A percentile compares a stretch with the other conserved stretches of the same genome.
Conservation (phyloP, 2,888 invertebrate genomes). For the Chrysina gloriosa region DNA sequence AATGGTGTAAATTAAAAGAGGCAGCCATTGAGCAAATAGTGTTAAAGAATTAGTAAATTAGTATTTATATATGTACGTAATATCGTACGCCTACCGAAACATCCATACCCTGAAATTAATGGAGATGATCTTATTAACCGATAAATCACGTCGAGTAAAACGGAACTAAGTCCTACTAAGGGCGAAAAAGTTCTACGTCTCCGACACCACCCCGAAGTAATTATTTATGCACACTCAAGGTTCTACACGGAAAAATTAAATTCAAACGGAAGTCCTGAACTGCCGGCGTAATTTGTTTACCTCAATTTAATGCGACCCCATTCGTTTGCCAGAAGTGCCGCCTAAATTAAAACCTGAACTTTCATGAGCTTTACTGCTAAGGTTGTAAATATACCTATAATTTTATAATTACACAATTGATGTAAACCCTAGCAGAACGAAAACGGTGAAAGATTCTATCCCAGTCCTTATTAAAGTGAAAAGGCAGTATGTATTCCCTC, state of each 20-base stretch:
- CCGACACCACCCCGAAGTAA: slow-evolving; percentile 23
- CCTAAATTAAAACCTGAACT: slow-evolving; percentile 24
- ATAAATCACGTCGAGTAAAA: slow-evolving; percentile 28
- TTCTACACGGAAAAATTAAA: slow-evolving; percentile 27
- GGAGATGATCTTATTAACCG: slow-evolving; percentile 23
- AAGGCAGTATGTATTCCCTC: no score
- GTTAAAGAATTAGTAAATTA: no score
- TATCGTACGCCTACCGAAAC: background rate
- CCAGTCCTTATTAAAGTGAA: no score
- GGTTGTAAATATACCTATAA: background rate
- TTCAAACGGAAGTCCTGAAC: slow-evolving; percentile 27
- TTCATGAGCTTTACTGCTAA: background rate
- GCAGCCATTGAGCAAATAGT: no score
- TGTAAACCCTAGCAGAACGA: background rate
- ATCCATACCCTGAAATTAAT: background rate
- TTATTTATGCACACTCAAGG: slow-evolving; percentile 36
- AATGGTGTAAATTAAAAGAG: no score
- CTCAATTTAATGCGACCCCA: slow-evolving; percentile 33
- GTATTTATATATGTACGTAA: no score
- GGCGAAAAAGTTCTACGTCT: slow-evolving; percentile 28
- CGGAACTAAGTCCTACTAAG: slow-evolving; percentile 16
- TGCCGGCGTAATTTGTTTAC: slow-evolving; percentile 32
- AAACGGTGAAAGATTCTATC: no score
- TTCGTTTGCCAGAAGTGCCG: slow-evolving; percentile 15
- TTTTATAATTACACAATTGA: background rate